phyloP scores from a whole-genome alignment of 2,888 invertebrate genomes.

The Chrysotoxum bicinctum region DNA sequence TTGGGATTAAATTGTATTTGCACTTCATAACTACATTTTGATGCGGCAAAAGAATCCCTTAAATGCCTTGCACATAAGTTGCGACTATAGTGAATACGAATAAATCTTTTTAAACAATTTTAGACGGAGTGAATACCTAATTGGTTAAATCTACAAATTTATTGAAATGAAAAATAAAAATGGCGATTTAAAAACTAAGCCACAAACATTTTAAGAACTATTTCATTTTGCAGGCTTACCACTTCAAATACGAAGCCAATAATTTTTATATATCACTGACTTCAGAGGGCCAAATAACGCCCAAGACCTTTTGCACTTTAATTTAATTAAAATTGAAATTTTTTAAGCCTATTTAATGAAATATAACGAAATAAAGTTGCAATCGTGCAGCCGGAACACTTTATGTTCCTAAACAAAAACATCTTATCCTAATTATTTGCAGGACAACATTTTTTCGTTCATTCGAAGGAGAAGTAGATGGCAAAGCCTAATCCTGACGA shows the following conservation, averaged over 20 bases:
- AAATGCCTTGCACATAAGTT: no score
- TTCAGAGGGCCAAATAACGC: background rate
- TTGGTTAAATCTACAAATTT: no score
- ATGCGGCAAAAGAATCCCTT: background rate
- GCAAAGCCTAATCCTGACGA: background rate
- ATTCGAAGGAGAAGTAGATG: background rate
- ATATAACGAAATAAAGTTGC: slow-evolving; percentile 35
- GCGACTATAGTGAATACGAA: no score
- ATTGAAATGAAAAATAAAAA: no score
- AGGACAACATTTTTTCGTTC: slow-evolving; percentile 7
- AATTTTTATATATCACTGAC: background rate
- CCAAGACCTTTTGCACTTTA: slow-evolving; percentile 14
- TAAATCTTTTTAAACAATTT: no score
- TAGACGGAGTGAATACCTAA: no score
- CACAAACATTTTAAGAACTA: no score
- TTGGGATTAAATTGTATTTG: slow-evolving; percentile 23
- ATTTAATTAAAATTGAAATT: slow-evolving; percentile 17
- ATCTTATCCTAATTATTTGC: slow-evolving; percentile 39
- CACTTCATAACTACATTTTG: background rate
- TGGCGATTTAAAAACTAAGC: no score
- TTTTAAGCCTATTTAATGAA: slow-evolving; percentile 32
- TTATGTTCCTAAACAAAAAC: slow-evolving; percentile 55
- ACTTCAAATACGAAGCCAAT: background rate
- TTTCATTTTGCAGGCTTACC: no score
- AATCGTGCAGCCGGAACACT: slow-evolving; percentile 57